Conservation (phyloP, 2,888 invertebrate genomes). For the Iselma pallidipennis region DNA sequence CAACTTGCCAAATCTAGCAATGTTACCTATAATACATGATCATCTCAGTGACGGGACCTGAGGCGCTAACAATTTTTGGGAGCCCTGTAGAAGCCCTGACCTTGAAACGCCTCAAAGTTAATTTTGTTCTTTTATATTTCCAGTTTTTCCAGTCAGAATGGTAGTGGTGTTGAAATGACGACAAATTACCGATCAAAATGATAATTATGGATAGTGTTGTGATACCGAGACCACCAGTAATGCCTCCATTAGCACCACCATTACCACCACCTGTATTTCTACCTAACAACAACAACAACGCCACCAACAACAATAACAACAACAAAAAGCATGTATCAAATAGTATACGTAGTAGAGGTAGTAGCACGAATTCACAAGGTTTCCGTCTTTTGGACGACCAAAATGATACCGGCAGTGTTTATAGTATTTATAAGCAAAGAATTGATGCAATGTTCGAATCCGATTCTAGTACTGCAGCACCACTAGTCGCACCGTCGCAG, state of each 20-base stretch:
- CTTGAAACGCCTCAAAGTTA: too few species aligned
- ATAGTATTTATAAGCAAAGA: constrained; percentile 78
- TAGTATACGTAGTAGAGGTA: neutral
- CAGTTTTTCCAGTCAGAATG: too few species aligned
- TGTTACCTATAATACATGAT: too few species aligned
- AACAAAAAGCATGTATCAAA: neutral
- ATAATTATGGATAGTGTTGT: neutral
- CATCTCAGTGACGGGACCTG: too few species aligned
- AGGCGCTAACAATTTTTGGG: too few species aligned
- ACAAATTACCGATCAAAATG: neutral
- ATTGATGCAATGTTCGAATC: constrained; percentile 81
- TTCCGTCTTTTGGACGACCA: constrained; percentile 49
- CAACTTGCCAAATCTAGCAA: too few species aligned
- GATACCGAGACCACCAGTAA: neutral
- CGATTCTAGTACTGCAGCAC: constrained; percentile 42
- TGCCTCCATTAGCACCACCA: neutral
- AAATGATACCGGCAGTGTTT: constrained; percentile 52
- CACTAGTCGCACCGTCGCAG: neutral
- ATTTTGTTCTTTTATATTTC: too few species aligned
- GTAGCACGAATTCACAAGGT: constrained; percentile 23
- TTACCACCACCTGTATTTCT: neutral
- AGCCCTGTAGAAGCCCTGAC: too few species aligned
- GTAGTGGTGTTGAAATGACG: too few species aligned
- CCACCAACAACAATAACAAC: neutral
- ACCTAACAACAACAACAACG: neutral